These are phyloP conservation scores for Alloplasta piceator DNA, from an alignment of 2,888 invertebrate genomes.

Conservation along the genomic window DNA sequence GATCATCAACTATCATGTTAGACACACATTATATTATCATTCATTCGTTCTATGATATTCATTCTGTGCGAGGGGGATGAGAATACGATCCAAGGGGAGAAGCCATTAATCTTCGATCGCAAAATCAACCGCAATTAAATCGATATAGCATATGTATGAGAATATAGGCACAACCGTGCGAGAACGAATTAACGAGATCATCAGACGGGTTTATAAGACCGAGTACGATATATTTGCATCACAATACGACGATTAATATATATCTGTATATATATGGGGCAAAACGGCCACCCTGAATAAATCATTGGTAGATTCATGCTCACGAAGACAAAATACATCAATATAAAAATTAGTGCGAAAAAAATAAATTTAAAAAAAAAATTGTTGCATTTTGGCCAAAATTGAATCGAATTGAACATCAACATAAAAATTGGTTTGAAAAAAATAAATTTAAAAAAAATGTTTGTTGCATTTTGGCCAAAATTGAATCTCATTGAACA, in stretches of 20 bases:
- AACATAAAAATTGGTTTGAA: too few species aligned
- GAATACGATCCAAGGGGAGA: slow-evolving; percentile 18
- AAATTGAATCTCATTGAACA: too few species aligned
- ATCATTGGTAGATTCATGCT: too few species aligned
- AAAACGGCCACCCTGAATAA: too few species aligned
- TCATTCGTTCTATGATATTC: slow-evolving; percentile 25
- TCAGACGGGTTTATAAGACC: slow-evolving; percentile 35
- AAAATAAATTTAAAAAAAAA: too few species aligned
- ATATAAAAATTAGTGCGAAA: too few species aligned
- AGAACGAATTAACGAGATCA: slow-evolving; percentile 56
- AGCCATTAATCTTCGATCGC: slow-evolving; percentile 52
- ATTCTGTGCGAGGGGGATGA: neutral
- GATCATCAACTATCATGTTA: slow-evolving; percentile 32
- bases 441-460: too few species aligned
- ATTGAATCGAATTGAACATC: too few species aligned
- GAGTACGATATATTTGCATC: slow-evolving; percentile 47
- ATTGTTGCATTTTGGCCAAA: too few species aligned
- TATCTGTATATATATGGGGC: too few species aligned
- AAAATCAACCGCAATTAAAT: slow-evolving; percentile 53
- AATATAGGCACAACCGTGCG: neutral
- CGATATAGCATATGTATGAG: slow-evolving; percentile 24
- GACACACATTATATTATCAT: slow-evolving; percentile 39
- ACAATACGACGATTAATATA: slow-evolving; percentile 21
- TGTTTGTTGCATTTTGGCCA: too few species aligned
- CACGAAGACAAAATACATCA: too few species aligned